Evolutionary conservation across 2,113 vertebrate genomes (phyloP), one percentile per base, ranked within the genome.

Genomic region (Sander lucioperca): DNA sequence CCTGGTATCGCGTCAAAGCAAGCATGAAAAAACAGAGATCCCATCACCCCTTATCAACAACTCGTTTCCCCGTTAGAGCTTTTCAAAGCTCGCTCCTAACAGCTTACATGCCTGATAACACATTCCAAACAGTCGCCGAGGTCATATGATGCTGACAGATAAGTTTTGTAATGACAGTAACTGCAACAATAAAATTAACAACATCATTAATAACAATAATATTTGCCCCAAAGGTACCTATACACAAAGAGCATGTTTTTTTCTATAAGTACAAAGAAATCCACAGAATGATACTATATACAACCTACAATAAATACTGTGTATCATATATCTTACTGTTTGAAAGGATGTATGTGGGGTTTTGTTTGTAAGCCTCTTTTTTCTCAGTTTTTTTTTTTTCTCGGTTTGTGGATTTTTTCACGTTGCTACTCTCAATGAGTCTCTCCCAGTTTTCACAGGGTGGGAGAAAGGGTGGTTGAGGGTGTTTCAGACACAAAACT

Each of bases 231-330:
- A 91, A 94, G 89, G 91, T 94, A 95, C 91, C 93, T 95, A 92
- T 95, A 94, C 94, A 96, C 93, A 94, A 93, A 94, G 92, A 94
- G 94, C 94, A 90, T 88, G 92, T 93, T 90, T 93, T 91, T 91
- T 88, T 88, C 88, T 94, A 87, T 92, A 94, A 91, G 94, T 95
- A 96, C 93, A 95, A 96, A 95, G 94, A 93, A 95, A 95, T 95
- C 93, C 95, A 96, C 95, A 93, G 94, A 95, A 96, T 95, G 87
- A 93, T 94, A 94, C 94, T 97, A 94, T 94, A 86, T 97, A 97
- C 96, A 97, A 95, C 95, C 96, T 96, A 96, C 96, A 96, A 97
- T 98, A 98, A 97, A 98, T 97, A 98, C 95, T 93, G 86, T 95
- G 94, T 94, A 92, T 94, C 89, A 93, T 94, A 94, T 94, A 93